Evolutionary conservation across 2,888 invertebrate species (phyloP).

Genomic region (Theretra japonica): DNA sequence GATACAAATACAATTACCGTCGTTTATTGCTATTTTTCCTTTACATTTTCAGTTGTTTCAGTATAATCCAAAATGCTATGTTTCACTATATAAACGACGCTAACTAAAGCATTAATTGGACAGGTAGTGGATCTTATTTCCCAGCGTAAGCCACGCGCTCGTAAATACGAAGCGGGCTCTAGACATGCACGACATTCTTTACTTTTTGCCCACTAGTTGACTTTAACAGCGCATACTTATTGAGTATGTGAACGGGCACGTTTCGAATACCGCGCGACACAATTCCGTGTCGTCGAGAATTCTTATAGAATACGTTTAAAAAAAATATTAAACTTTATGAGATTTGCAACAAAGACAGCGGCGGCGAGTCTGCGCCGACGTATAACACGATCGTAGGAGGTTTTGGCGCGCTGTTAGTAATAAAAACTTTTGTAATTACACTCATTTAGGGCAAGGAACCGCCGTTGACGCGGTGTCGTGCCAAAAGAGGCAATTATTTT

Average conservation of each 20-base stretch:
- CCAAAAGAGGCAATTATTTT: slow-evolving; percentile 81
- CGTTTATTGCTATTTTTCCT: no score
- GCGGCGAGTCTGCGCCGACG: slow-evolving; percentile 50
- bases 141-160: slow-evolving; percentile 5
- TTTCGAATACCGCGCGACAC: slow-evolving; percentile 15
- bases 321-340: slow-evolving; percentile 51
- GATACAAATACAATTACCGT: no score
- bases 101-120: slow-evolving; percentile 11
- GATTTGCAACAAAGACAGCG: slow-evolving; percentile 53
- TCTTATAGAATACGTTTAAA: slow-evolving; percentile 34
- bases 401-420: slow-evolving; percentile 79
- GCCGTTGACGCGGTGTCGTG: slow-evolving; percentile 79
- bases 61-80: neutral
- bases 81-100: neutral
- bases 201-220: slow-evolving; percentile 28
- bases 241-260: slow-evolving; percentile 13
- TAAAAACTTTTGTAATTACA: slow-evolving; percentile 84
- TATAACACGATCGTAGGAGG: slow-evolving; percentile 63
- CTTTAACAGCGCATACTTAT: slow-evolving; percentile 16
- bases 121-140: neutral
- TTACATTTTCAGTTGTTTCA: neutral
- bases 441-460: slow-evolving; percentile 78
- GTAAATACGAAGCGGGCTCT: slow-evolving; percentile 1
- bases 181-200: slow-evolving; percentile 19
- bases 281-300: slow-evolving; percentile 19